A percentile compares a stretch with the other conserved stretches of the same genome.
Conservation (phyloP, 2,113 vertebrate genomes). For the Epinephelus fuscoguttatus region DNA sequence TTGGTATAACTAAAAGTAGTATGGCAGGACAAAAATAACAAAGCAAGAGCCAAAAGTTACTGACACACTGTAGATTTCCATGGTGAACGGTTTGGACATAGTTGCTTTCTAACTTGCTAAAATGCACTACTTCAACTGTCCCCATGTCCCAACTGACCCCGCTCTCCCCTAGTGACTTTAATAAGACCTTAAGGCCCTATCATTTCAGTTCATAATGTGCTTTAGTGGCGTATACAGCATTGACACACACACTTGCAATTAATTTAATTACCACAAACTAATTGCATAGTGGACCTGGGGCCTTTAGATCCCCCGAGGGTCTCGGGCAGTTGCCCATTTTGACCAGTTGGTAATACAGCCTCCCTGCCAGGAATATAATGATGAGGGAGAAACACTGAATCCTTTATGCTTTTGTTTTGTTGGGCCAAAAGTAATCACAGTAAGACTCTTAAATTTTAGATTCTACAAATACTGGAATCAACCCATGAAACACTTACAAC, state of each 20-base stretch:
- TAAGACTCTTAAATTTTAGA: background rate
- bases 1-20: too few species aligned
- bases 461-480: background rate
- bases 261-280: conserved; percentile 5
- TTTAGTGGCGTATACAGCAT: background rate
- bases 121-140: too few species aligned
- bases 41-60: too few species aligned
- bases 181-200: background rate
- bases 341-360: background rate
- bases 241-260: background rate
- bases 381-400: background rate
- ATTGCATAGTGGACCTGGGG: background rate
- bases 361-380: background rate
- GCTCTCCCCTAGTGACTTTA: too few species aligned
- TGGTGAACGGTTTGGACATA: too few species aligned
- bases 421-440: too few species aligned
- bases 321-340: background rate
- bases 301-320: background rate
- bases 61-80: too few species aligned
- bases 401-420: background rate
- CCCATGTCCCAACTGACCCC: too few species aligned
- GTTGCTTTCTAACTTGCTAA: too few species aligned
- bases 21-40: too few species aligned
- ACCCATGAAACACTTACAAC: background rate
- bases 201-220: background rate